phyloP scores from a whole-genome alignment of 2,113 vertebrate genomes.

The Bos javanicus region DNA sequence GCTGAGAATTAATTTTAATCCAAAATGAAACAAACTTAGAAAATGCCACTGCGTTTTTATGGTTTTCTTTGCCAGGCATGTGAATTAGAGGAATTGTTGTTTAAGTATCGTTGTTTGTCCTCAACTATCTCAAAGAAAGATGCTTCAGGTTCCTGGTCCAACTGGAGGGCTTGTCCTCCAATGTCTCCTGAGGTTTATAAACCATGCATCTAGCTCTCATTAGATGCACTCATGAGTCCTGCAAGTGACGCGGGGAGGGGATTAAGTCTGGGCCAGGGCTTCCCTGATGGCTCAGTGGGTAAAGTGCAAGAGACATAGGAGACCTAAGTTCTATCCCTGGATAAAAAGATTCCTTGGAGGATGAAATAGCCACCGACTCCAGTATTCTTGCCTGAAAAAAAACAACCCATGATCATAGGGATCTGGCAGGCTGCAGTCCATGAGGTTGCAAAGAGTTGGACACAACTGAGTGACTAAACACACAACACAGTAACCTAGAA shows the following conservation, averaged over 20 bases:
- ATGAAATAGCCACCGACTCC: neutral
- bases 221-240: neutral
- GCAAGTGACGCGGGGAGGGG: rapidly evolving
- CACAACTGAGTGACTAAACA: neutral
- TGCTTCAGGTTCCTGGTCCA: neutral
- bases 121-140: neutral
- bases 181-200: neutral
- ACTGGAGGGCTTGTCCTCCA: neutral
- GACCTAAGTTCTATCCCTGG: neutral
- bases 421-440: neutral
- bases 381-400: neutral
- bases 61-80: neutral
- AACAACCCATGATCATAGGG: neutral
- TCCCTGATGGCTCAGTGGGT: neutral
- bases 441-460: neutral
- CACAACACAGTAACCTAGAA: no score
- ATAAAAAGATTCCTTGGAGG: neutral
- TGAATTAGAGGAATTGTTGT: neutral
- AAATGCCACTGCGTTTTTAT: neutral
- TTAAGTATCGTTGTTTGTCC: neutral
- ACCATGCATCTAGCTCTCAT: no score
- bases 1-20: neutral
- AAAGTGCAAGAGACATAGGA: neutral
- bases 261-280: neutral
- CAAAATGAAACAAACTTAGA: neutral